Conservation (phyloP, 2,888 invertebrate genomes). For the Acanthosepion lycidas region DNA sequence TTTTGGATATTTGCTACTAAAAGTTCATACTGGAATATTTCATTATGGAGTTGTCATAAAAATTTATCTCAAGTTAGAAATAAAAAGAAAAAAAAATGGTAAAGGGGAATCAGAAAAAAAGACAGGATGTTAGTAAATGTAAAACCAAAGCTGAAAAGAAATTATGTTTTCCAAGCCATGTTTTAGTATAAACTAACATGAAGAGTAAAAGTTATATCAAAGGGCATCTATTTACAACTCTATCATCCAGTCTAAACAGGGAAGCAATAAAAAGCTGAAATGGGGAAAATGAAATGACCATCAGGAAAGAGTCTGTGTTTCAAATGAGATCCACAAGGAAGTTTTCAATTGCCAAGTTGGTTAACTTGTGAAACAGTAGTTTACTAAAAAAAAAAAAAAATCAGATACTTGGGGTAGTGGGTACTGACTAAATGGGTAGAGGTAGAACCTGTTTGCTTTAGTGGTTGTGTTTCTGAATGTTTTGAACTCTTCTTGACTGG, state of each 20-base stretch:
- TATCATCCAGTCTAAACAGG: constrained; percentile 33
- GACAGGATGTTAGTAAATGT: background rate
- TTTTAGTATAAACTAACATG: constrained; percentile 1
- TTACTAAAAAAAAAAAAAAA: background rate
- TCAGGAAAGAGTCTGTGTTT: background rate
- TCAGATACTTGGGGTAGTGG: background rate
- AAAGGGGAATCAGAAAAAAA: background rate
- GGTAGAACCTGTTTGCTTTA: background rate
- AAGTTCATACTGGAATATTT: background rate
- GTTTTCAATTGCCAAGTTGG: background rate
- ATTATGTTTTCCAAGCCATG: constrained; percentile 14
- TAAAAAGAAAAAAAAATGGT: background rate
- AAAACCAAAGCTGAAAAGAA: constrained; percentile 5
- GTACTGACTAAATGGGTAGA: background rate
- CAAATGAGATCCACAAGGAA: constrained; percentile 22
- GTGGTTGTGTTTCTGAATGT: background rate
- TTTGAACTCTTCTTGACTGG: background rate
- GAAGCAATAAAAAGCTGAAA: constrained; percentile 11
- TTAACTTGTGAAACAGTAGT: background rate
- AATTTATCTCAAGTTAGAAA: background rate
- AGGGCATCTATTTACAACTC: constrained; percentile 22
- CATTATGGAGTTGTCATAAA: background rate
- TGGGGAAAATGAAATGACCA: constrained; percentile 9
- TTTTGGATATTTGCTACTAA: background rate
- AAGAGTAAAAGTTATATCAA: constrained; percentile 13